phyloP scores from a whole-genome alignment of 1,140 invertebrate species.

The Drosophila jambulina region DNA sequence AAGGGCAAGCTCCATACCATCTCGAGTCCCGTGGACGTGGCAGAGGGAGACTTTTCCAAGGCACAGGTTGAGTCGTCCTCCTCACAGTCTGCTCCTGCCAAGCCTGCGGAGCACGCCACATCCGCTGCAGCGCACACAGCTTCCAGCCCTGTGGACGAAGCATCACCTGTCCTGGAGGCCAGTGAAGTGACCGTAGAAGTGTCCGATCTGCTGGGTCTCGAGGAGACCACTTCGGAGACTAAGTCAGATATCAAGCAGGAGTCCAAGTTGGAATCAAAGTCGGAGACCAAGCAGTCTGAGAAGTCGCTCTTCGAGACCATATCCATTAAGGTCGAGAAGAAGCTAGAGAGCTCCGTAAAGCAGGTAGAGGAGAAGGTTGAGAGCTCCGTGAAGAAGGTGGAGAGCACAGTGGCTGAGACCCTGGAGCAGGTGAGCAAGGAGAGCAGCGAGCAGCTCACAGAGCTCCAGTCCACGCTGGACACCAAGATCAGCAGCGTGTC shows the following conservation, averaged over 20 bases:
- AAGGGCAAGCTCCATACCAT: slow-evolving; percentile 59
- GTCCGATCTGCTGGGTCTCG: slow-evolving; percentile 22
- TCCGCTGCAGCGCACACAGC: slow-evolving; percentile 52
- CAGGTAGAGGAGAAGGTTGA: slow-evolving; percentile 22
- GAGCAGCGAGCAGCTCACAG: slow-evolving; percentile 32
- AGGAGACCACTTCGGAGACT: not conserved
- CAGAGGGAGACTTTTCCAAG: slow-evolving; percentile 65
- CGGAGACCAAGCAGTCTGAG: not conserved
- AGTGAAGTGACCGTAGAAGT: slow-evolving; percentile 28
- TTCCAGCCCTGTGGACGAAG: slow-evolving; percentile 78
- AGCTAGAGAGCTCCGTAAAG: slow-evolving; percentile 16
- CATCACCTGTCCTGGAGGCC: slow-evolving; percentile 29
- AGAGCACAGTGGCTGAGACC: slow-evolving; percentile 30
- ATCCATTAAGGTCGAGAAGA: slow-evolving; percentile 28
- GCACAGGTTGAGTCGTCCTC: not conserved
- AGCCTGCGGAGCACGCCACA: slow-evolving; percentile 54
- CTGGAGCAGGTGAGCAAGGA: slow-evolving; percentile 48
- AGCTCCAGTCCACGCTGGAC: slow-evolving; percentile 46
- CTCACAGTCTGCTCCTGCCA: slow-evolving; percentile 1
- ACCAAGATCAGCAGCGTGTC: slow-evolving; percentile 30
- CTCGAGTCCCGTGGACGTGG: slow-evolving; percentile 78
- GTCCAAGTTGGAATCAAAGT: not conserved
- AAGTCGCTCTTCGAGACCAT: slow-evolving; percentile 15
- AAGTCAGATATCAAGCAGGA: not conserved
- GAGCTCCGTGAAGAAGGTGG: slow-evolving; percentile 30